These are phyloP conservation scores for Brachyopa scutellaris DNA, from an alignment of 2,888 invertebrate species.

Conservation along the genomic window DNA sequence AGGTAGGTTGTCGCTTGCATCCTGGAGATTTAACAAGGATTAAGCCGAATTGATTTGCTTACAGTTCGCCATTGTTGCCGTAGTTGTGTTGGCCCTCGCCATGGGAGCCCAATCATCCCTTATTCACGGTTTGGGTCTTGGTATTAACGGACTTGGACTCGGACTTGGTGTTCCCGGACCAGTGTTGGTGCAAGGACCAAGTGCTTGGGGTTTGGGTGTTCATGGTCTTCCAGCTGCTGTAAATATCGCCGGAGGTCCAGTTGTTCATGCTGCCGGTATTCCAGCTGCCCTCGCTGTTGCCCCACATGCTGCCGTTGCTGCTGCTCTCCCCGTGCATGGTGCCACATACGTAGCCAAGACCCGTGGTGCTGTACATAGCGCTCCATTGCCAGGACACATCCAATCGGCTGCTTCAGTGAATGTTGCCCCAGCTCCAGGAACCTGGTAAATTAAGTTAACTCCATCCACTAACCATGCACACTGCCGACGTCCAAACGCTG, in stretches of 20 bases:
- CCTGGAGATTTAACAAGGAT: conserved; percentile 7
- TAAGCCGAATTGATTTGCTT: conserved; percentile 45
- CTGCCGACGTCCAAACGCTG: conserved; percentile 8
- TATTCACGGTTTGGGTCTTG: conserved; percentile 53
- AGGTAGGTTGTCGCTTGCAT: conserved; percentile 75
- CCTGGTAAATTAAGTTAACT: conserved; percentile 60
- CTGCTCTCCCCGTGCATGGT: conserved; percentile 74
- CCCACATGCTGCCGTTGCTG: conserved; percentile 70
- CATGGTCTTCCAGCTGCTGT: conserved; percentile 65
- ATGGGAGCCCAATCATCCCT: conserved; percentile 72
- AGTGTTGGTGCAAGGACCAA: conserved; percentile 73
- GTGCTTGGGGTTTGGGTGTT: conserved; percentile 55
- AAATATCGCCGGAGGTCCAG: conserved; percentile 44
- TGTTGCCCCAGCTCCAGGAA: conserved; percentile 79
- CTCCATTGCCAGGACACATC: conserved; percentile 78
- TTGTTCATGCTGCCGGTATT: conserved; percentile 20
- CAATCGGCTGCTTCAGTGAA: conserved; percentile 79
- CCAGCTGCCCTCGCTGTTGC: conserved; percentile 74
- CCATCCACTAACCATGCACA: background rate
- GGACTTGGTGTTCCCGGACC: conserved; percentile 64
- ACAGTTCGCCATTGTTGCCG: conserved; percentile 76
- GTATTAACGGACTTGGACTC: conserved; percentile 36
- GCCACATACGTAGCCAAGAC: conserved; percentile 79
- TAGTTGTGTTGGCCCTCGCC: conserved; percentile 77
- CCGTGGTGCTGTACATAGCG: conserved; percentile 79